These are phyloP conservation scores for Apoda limacodes DNA, from an alignment of 2,888 invertebrate species.

Conservation along the genomic window DNA sequence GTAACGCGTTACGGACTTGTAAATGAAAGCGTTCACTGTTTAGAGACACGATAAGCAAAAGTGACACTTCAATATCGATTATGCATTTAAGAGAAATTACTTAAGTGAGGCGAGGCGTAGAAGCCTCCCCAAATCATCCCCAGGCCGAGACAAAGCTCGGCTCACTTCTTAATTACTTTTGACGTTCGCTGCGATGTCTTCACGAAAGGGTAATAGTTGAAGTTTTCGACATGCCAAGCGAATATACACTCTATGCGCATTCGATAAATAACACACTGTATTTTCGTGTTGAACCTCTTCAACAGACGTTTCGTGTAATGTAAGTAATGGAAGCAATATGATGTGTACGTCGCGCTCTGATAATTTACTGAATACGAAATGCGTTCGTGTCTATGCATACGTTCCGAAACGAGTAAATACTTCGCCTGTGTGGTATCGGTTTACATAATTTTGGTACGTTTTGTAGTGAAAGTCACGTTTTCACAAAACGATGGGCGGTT, in stretches of 20 bases:
- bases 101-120: conserved; percentile 46
- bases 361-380: too few species aligned
- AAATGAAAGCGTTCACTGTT: too few species aligned
- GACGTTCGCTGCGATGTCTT: conserved; percentile 42
- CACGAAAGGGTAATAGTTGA: conserved; percentile 13
- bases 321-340: conserved; percentile 39
- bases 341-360: conserved; percentile 32
- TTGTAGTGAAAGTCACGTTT: conserved; percentile 17
- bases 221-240: too few species aligned
- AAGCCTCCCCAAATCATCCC: conserved; percentile 31
- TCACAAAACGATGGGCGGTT: too few species aligned
- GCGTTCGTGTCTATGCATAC: too few species aligned
- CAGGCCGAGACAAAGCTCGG: conserved; percentile 35
- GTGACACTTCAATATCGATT: conserved; percentile 56
- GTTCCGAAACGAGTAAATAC: too few species aligned
- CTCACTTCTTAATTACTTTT: conserved; percentile 59
- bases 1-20: too few species aligned
- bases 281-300: too few species aligned
- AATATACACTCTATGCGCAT: too few species aligned
- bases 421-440: conserved; percentile 21
- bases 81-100: conserved; percentile 60
- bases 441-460: conserved; percentile 21
- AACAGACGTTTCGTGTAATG: conserved; percentile 16
- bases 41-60: too few species aligned
- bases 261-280: too few species aligned